Base-by-base conservation (phyloP, 2,888 invertebrate species). In the Orthonevra nobilis region DNA sequence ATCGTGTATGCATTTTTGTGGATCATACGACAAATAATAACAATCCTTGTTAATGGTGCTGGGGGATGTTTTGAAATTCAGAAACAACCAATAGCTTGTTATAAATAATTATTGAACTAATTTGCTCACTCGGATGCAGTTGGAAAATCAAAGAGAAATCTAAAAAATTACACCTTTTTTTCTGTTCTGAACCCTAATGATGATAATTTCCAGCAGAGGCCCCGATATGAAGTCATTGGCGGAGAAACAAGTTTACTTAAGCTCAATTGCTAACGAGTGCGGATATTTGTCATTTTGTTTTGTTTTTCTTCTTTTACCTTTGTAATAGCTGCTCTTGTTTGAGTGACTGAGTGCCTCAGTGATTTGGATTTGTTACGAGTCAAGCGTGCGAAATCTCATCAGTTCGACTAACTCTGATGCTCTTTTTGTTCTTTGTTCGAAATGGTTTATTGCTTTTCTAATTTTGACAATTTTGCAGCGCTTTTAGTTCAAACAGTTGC, bases 341-440 rank as follows among this genome's bases (percentile, higher is more conserved):
- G 10, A 56, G 30, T 34, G 19, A 69, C 38, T 28, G 42, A 44
- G 23, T 34, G 44, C n/a, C 23, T 46, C 42, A 30, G 4, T 42
- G 15, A 14, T 23, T 32, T 52, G 36, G 14, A 28, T 48, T 60
- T 10, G 26, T 48, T 36, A 40, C 61, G 58, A 19, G 44, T 20
- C 52, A 66, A 72, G 52, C 77, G 77, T 77, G 77, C 72, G 60
- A 72, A 64, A 46, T 48, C 9, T 66, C 52, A 77, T 77, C 64
- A 77, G 77, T 66, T 72, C 10, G 32, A 42, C 64, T 77, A 77
- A 77, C 66, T 77, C n/a, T n/a, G n/a, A n/a, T n/a, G n/a, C n/a
- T n/a, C n/a, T n/a, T n/a, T n/a, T n/a, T n/a, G n/a, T n/a, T n/a
- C n/a, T n/a, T n/a, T n/a, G n/a, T n/a, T n/a, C n/a, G n/a, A n/a